phyloP scores from a whole-genome alignment of 2,113 vertebrate species.

The human (Homo sapiens) region GRCh38 chr9:107204001-107204500 shows the following conservation, averaged over 20 bases:
- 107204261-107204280: not conserved
- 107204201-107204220: not conserved
- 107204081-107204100: not conserved
- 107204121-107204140: not conserved
- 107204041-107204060: not conserved
- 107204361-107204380: not conserved
- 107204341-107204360: not conserved
- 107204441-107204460: not conserved
- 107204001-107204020: not conserved
- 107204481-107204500: not conserved
- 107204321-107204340: not conserved
- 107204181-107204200: not conserved
- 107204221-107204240: not conserved
- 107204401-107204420: not conserved
- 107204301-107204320: not conserved
- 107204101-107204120: not conserved
- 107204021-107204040: not conserved
- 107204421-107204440: not conserved
- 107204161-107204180: not conserved
- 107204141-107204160: not conserved
- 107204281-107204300: not conserved
- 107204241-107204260: not conserved
- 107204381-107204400: not conserved
- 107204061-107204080: not conserved
- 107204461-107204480: not conserved